Evolutionary conservation across 2,113 vertebrate species (phyloP), one percentile per base, ranked within the genome.

Genomic region (Pangasianodon gigas): DNA sequence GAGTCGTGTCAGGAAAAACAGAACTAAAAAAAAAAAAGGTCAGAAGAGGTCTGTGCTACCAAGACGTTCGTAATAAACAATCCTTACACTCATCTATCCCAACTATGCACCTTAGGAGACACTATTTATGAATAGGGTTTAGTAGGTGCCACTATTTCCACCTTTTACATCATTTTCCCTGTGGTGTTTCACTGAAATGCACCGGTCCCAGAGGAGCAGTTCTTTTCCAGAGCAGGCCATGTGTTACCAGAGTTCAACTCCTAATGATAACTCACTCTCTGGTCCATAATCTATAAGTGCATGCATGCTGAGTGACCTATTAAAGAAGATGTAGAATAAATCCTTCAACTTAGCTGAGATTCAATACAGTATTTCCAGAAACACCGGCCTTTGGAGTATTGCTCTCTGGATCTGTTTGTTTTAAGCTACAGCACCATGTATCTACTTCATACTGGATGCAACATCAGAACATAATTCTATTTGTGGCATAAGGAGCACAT

Each of bases 201-300:
- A 71, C 86, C 41, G 26, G 54, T 88, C 89, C 46, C 89, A 48
- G 48, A 84, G 86, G 91, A 81, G 67, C 52, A 74, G 86, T 67
- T 89, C 32, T 87, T 74, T 81, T 87, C 82, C 82, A 85, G 52
- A 88, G 85, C 86, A 88, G n/a, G 41, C 44, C 44, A 41, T 41
- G 71, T 60, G 86, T 56, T 60, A 86, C 85, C 46, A 77, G 58
- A 80, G 87, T 84, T 87, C 85, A 80, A 26, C 67, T 67, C 74
- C 86, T 46, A 54, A 75, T 71, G 13, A 60, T 83, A 32, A 81
- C 41, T 67, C 77, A 82, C 18, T 37, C 10, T 56, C 19, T 74
- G 62, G 44, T 32, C 8, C 26, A 2, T 26, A 77, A n/a, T 87
- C 19, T 46, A 19, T 5, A 74, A 54, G 44, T n/a, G 21, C 82